Base-by-base conservation (phyloP, 1,140 invertebrate species). In the Lucilia sericata region DNA sequence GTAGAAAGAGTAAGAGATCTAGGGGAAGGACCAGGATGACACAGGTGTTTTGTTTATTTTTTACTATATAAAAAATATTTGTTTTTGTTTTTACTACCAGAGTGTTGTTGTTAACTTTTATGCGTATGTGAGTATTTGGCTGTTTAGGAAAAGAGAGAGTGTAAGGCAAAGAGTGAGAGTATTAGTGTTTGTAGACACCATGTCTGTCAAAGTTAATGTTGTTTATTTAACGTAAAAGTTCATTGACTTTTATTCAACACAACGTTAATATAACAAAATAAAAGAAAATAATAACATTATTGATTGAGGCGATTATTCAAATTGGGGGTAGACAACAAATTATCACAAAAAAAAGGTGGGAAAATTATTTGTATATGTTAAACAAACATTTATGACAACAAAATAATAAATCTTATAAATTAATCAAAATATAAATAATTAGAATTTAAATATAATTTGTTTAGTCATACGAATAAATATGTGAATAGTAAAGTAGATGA, bases 261-360 rank as follows among this genome's bases (percentile, higher is more conserved):
- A 17, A 60, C 55, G n/a, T 7, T n/a, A 60, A 60, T n/a, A 5
- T 14, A 60, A 60, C 13, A 60, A 60, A 60, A 60, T 60, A 17
- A n/a, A 17, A 60, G 0, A 17, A 60, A 60, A 60, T n/a, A 17
- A 60, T 14, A 17, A n/a, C 14, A 60, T 60, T 60, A 60, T 60
- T 60, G 55, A 60, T 60, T 60, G 55, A 60, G n/a, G 55, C 55
- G 55, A 14, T 60, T 60, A 60, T 60, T 60, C 55, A 60, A 60
- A 60, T 60, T n/a, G 55, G 7, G 13, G 55, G 55, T 30, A 30
- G 25, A 30, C 25, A 30, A 30, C 25, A 30, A 30, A 30, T 30
- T 30, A 30, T 30, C 3, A 60, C 14, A 7, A 60, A 5, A 60
- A n/a, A 60, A 60, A 60, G 5, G 42, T 42, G 42, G 42, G 25